Percentiles rank a stretch among this genome's conserved stretches.
Conservation (phyloP, 2,113 vertebrate species). For the Oriolus oriolus region DNA sequence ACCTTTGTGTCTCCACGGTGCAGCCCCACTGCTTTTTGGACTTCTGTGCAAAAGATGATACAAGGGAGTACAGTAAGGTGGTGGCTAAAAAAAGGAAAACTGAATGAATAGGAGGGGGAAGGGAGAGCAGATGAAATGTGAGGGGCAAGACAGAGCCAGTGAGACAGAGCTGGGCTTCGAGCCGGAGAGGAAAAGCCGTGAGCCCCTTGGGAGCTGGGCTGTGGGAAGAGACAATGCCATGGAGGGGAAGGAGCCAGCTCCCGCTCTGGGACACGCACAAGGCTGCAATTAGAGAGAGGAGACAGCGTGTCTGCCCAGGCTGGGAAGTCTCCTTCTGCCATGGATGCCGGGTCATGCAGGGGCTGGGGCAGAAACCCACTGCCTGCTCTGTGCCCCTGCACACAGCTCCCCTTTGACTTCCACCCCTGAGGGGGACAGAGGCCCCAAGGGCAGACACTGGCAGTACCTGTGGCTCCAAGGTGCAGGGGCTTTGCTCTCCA, state of each 20-base stretch:
- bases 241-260: conserved; percentile 17
- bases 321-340: neutral
- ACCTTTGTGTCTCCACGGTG: fast-evolving
- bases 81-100: neutral
- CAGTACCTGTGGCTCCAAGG: fast-evolving
- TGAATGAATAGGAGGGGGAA: neutral
- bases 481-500: neutral
- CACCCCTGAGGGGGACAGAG: neutral
- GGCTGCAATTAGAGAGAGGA: conserved; percentile 43
- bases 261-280: neutral
- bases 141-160: neutral
- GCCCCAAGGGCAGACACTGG: fast-evolving
- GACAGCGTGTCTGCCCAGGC: neutral
- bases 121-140: neutral
- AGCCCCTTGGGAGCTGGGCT: neutral
- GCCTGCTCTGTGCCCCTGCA: neutral
- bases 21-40: neutral
- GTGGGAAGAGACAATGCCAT: conserved; percentile 22
- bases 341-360: fast-evolving
- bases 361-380: neutral
- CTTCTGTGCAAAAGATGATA: neutral
- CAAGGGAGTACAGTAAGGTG: neutral
- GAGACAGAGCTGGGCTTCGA: neutral
- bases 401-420: fast-evolving
- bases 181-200: neutral